Percentiles rank a stretch among this genome's conserved stretches.
These are phyloP conservation scores for Hapalemur alaotrensis DNA, from an alignment of 2,797 vertebrate species.

Conservation along the genomic window DNA sequence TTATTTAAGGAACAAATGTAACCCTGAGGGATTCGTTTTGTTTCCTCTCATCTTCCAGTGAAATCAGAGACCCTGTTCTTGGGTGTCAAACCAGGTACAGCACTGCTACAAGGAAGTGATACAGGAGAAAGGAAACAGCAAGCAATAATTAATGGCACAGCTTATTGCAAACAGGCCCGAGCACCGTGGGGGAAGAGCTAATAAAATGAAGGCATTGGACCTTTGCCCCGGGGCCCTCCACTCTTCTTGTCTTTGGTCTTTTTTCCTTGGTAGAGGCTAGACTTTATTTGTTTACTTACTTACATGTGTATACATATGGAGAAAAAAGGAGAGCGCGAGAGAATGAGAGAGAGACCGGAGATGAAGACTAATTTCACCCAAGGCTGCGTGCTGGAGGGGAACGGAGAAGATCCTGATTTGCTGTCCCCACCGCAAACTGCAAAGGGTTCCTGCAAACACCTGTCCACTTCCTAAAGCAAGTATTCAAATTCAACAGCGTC, in stretches of 20 bases:
- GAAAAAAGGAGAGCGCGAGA: background rate
- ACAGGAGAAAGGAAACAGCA: background rate
- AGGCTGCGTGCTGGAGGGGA: no score
- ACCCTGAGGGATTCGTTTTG: background rate
- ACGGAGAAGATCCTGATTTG: background rate
- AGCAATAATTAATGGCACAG: accelerated
- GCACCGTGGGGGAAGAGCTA: background rate
- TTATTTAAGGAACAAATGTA: slow-evolving; percentile 15
- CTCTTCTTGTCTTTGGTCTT: no score
- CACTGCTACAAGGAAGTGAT: background rate
- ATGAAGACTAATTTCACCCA: background rate
- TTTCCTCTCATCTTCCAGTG: background rate
- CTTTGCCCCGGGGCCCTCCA: no score
- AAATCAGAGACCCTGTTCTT: background rate
- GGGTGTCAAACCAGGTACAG: background rate
- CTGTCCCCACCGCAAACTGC: background rate
- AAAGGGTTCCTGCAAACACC: background rate
- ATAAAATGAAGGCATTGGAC: background rate
- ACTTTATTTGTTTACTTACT: background rate
- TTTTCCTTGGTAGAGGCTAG: background rate
- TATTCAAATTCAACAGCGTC: background rate
- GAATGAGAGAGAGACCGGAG: no score
- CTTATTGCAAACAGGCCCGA: background rate
- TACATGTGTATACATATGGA: background rate
- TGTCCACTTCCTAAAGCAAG: background rate